Percentiles rank a stretch among this genome's conserved stretches.
These are phyloP conservation scores for Cantharis lateralis DNA, from an alignment of 2,888 invertebrate genomes.

Conservation along the genomic window DNA sequence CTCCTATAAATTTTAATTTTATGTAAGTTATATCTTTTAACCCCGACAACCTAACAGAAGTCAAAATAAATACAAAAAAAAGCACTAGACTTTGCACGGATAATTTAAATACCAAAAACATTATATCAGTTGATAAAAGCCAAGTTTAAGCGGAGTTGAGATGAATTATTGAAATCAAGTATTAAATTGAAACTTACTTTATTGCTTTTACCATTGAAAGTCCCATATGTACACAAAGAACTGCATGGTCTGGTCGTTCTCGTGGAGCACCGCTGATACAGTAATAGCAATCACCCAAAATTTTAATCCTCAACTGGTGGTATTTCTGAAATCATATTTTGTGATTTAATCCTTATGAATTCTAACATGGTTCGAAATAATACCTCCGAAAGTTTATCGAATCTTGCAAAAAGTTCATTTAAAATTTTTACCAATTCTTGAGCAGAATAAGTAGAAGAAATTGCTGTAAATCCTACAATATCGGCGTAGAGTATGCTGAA, in stretches of 20 bases:
- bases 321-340: slow-evolving; percentile 72
- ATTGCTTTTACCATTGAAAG: slow-evolving; percentile 96
- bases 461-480: slow-evolving; percentile 96
- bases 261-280: slow-evolving; percentile 94
- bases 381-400: slow-evolving; percentile 87
- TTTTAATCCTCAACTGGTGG: slow-evolving; percentile 92
- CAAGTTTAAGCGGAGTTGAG: no score
- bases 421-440: slow-evolving; percentile 94
- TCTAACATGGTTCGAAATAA: slow-evolving; percentile 26
- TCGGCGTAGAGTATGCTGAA: slow-evolving; percentile 93
- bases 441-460: slow-evolving; percentile 93
- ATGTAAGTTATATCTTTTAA: no score
- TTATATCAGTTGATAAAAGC: no score
- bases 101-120: no score
- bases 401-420: slow-evolving; percentile 93
- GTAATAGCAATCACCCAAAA: slow-evolving; percentile 97
- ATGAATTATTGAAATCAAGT: not conserved
- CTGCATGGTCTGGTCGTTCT: slow-evolving; percentile 88
- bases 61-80: no score
- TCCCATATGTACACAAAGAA: slow-evolving; percentile 94
- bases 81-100: no score
- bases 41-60: no score
- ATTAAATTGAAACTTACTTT: slow-evolving; percentile 68
- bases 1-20: no score
- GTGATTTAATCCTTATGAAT: slow-evolving; percentile 1